These are phyloP conservation scores for Grapholita molesta DNA, from an alignment of 1,140 invertebrate genomes.

Conservation along the genomic window DNA sequence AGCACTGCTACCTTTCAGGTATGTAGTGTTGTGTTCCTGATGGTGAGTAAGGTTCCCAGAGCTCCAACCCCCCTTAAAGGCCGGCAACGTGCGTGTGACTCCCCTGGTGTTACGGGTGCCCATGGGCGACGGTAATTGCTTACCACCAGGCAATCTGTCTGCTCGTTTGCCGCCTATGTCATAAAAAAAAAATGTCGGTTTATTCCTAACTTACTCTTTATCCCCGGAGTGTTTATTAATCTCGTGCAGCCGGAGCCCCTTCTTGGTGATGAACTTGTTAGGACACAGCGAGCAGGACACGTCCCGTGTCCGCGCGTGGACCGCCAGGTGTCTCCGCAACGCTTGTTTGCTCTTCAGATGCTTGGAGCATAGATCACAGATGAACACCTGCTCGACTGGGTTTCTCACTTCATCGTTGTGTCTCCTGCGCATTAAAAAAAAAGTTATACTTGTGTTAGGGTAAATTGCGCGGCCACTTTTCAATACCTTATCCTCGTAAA, in stretches of 20 bases:
- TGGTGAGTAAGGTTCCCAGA: no score
- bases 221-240: neutral
- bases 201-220: neutral
- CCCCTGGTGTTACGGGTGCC: no score
- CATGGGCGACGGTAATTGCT: neutral
- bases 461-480: no score
- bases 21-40: no score
- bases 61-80: no score
- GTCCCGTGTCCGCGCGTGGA: conserved; percentile 23
- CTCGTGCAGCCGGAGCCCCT: neutral
- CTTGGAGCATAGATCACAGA: conserved; percentile 36
- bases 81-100: no score
- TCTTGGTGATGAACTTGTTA: neutral
- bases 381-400: conserved; percentile 19
- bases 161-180: no score
- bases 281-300: neutral
- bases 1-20: no score
- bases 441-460: no score
- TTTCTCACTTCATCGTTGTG: conserved; percentile 43
- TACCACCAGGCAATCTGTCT: no score
- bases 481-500: no score
- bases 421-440: conserved; percentile 24
- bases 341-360: conserved; percentile 33
- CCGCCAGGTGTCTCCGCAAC: conserved; percentile 33
- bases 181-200: no score